These are phyloP conservation scores for Troglohyphantes excavatus DNA, from an alignment of 2,888 invertebrate genomes.

Conservation along the genomic window DNA sequence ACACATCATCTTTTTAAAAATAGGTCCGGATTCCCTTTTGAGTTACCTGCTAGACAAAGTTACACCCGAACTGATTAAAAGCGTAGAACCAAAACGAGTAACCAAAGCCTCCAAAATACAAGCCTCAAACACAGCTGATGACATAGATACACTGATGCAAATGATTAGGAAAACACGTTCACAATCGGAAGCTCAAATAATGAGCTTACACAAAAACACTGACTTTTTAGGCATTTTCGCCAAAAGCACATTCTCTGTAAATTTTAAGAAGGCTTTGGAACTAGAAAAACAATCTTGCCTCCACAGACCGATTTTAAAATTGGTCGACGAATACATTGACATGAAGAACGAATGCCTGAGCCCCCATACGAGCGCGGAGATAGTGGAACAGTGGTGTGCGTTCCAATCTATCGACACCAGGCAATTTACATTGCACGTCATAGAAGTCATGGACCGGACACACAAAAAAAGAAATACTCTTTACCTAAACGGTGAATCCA, in stretches of 20 bases:
- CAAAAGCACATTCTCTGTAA: neutral
- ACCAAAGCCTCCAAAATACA: no score
- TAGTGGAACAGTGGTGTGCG: constrained; percentile 15
- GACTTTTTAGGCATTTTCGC: neutral
- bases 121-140: neutral
- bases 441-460: neutral
- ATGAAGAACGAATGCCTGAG: neutral
- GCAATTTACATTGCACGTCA: neutral
- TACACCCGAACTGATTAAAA: neutral
- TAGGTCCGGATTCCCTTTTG: neutral
- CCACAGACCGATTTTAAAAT: neutral
- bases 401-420: neutral
- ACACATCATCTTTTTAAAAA: neutral
- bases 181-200: constrained; percentile 17
- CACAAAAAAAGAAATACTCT: neutral
- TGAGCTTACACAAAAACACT: neutral
- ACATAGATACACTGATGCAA: constrained; percentile 14
- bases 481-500: neutral
- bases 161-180: neutral
- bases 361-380: neutral
- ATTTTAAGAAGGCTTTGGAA: constrained; percentile 29
- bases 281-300: constrained; percentile 1
- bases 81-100: no score
- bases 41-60: neutral
- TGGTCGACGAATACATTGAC: neutral